Evolutionary conservation across 2,888 invertebrate species (phyloP), one percentile per base, ranked within the genome.

Genomic region (Lithodes maja): DNA sequence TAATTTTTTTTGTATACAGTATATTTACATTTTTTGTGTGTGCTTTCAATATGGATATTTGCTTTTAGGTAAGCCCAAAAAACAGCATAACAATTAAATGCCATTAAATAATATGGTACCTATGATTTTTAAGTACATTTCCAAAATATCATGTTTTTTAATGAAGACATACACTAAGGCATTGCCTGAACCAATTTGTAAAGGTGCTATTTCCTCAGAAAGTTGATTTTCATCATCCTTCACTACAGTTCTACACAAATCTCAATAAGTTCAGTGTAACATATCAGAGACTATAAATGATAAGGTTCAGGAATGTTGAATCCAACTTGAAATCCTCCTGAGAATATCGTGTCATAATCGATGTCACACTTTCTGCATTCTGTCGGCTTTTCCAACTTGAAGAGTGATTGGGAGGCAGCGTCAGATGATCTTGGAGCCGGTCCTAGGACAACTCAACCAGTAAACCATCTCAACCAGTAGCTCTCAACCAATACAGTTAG

Each of bases 221-320:
- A 78, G 15, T 53, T 61, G 49, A 33, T 33, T 74, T 49, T 77
- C 54, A 17, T 78, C 50, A 53, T 53, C 15, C 53, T 53, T 85
- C 85, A 85, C 68, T 84, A 85, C 85, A 54, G n/a, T 55, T 50
- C 78, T 78, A 78, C 52, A 78, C 15, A 84, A 83, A 84, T 69
- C 17, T 84, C 78, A 85, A 68, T 1, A 50, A 17, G 1, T 61
- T 71, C 17, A 15, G 52, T 61, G 12, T 61, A 80, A 61, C n/a
- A 80, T 61, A 80, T 17, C 80, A 55, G 78, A 78, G 77, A 50
- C 75, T 61, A 78, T 50, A 15, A 54, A 15, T 54, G 54, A 71
- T 81, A 81, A 12, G 55, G 12, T 86, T 86, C 81, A 86, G 86
- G 86, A 86, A 86, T 86, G 86, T 86, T 79, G 74, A 55, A 81